phyloP scores from a whole-genome alignment of 2,113 vertebrate genomes.

The Hemichromis elongatus region DNA sequence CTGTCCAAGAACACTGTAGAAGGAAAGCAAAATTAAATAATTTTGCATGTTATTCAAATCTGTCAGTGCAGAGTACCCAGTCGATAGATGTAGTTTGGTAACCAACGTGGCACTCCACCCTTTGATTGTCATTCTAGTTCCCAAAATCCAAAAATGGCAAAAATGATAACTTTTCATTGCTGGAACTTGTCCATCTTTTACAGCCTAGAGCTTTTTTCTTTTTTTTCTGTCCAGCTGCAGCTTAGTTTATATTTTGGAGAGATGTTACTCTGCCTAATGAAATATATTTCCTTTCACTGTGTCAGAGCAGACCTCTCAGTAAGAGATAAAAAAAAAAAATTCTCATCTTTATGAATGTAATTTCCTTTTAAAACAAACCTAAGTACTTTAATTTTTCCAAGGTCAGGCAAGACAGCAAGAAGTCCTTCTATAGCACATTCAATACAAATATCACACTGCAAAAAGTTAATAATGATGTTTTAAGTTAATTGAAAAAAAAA shows the following conservation, averaged over 20 bases:
- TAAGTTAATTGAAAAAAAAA: conserved; percentile 1
- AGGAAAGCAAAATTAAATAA: background rate
- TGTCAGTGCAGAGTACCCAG: background rate
- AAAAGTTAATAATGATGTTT: background rate
- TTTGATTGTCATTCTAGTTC: background rate
- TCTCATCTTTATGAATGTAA: background rate
- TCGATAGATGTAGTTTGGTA: background rate
- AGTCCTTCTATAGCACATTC: background rate
- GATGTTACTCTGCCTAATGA: background rate
- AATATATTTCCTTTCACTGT: background rate
- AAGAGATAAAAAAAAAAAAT: background rate
- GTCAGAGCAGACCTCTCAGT: background rate
- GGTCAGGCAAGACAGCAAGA: background rate
- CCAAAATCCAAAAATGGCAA: background rate
- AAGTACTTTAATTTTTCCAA: background rate
- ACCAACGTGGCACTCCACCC: background rate
- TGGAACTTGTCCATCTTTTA: background rate
- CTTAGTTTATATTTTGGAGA: background rate
- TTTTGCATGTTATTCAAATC: background rate
- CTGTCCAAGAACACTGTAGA: background rate
- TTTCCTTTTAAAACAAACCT: background rate
- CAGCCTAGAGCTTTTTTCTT: background rate
- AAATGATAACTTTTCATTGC: background rate
- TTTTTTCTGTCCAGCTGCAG: background rate
- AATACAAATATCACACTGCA: background rate